Conservation (phyloP, 2,113 vertebrate species). For the Rafetus swinhoei region DNA sequence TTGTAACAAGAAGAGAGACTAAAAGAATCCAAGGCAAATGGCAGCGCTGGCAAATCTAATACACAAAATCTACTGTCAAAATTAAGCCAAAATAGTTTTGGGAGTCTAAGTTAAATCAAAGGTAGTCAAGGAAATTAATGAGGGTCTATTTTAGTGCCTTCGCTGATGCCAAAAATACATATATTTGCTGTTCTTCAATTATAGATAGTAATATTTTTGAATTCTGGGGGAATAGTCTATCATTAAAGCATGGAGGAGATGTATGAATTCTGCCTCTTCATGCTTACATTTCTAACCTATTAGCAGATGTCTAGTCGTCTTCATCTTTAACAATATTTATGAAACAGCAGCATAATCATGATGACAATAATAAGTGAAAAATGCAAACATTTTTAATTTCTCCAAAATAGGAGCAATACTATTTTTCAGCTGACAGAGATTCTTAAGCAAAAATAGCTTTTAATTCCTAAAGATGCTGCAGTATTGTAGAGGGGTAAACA, state of each 20-base stretch:
- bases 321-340: conserved; percentile 30
- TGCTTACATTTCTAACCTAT: background rate
- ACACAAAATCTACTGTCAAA: background rate
- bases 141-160: background rate
- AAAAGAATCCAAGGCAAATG: background rate
- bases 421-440: background rate
- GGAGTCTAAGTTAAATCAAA: background rate
- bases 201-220: background rate
- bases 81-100: background rate
- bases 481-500: background rate
- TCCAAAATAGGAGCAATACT: background rate
- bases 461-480: conserved; percentile 1
- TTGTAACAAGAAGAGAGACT: background rate
- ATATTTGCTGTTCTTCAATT: conserved; percentile 22
- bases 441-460: conserved; percentile 5
- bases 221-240: background rate
- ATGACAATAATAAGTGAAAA: background rate
- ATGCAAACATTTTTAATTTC: conserved; percentile 3
- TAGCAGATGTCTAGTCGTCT: conserved; percentile 12
- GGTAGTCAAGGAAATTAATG: background rate
- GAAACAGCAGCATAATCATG: background rate
- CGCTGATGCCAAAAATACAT: background rate
- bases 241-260: background rate
- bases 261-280: background rate
- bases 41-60: background rate